Base-by-base conservation (phyloP, 2,888 invertebrate species). In the Trichogramma dendrolimi region DNA sequence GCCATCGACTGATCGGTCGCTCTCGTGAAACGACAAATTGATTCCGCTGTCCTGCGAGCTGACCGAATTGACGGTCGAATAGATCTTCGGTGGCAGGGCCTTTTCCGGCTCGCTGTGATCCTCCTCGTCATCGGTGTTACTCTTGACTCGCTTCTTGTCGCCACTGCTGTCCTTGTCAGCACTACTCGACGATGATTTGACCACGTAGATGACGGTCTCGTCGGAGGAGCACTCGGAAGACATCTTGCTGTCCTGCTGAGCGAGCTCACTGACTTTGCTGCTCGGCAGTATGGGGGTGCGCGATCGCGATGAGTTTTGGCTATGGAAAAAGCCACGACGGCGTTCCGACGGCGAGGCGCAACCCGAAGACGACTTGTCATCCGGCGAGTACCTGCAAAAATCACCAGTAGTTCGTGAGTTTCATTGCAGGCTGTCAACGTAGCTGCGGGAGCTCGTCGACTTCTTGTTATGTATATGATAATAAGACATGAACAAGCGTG, bases 11-110 rank as follows among this genome's bases (percentile, higher is more conserved):
- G 77, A 84, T n/a, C 84, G 81, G 61, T 89, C 88, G 8, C 84
- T 84, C 69, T 90, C 89, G 55, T 86, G 85, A 76, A 88, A 89
- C 8, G 86, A 85, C 79, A 90, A 81, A 73, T 90, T 90, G 61
- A 90, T 90, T 1, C 90, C 90, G 70, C 89, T 90, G 74, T 90
- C 90, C 75, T 89, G 89, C 5, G 89, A 89, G 71, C 89, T 89
- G 57, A 87, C 84, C 59, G 88, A 87, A 63, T 86, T 86, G 56
- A 87, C 86, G 70, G 86, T 84, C 64, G 87, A 86, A 77, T 87
- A 85, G 40, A 82, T 82, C 70, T 86, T 83, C 63, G 86, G 72
- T 64, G 86, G 71, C 77, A 79, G 66, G 42, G 81, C 67, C 81
- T 83, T 80, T 81, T 79, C 71, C 80, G 80, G 46, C 77, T 72